Conservation (phyloP, 2,113 vertebrate species). For the Neomonachus schauinslandi region DNA sequence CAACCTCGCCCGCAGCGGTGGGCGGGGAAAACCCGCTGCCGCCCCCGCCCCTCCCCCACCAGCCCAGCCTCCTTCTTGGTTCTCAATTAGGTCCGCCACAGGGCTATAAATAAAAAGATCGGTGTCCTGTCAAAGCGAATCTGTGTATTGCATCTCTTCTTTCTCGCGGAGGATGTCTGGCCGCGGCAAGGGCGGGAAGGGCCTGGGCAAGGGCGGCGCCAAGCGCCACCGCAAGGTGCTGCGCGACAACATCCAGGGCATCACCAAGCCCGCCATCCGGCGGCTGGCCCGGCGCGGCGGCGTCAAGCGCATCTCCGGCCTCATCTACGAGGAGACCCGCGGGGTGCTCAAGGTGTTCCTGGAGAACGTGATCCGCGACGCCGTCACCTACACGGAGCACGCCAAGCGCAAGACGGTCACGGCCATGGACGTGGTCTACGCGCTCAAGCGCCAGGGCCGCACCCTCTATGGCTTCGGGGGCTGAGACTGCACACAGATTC, state of each 20-base stretch:
- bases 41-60: accelerated
- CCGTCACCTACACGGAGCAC: too few species aligned
- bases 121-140: accelerated
- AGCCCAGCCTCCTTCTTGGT: accelerated
- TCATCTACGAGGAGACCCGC: too few species aligned
- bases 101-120: accelerated
- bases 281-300: too few species aligned
- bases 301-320: too few species aligned
- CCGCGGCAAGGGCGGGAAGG: neutral
- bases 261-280: too few species aligned
- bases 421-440: neutral
- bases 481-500: accelerated
- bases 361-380: too few species aligned
- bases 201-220: too few species aligned
- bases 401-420: too few species aligned
- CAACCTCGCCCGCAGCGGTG: accelerated
- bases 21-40: neutral
- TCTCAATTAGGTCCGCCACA: neutral
- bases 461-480: constrained; percentile 27
- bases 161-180: accelerated
- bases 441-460: constrained; percentile 52
- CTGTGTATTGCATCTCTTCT: accelerated
- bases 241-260: too few species aligned
- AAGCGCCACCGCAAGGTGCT: too few species aligned
- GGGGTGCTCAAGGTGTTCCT: too few species aligned